phyloP scores from a whole-genome alignment of 2,888 invertebrate species.

The Hydrotaea cyrtoneurina region DNA sequence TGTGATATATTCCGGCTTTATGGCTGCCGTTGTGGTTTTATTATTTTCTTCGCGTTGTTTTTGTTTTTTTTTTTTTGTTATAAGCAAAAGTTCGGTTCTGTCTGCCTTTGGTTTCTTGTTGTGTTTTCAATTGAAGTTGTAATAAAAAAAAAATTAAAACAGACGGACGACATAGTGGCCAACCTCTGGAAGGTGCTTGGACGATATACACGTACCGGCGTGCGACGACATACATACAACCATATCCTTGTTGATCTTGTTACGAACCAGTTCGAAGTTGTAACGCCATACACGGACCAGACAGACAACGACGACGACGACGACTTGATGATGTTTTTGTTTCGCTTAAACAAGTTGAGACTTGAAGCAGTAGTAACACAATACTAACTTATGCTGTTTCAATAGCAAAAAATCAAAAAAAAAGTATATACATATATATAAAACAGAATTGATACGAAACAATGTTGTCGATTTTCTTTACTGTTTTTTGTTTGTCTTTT shows the following conservation, averaged over 20 bases:
- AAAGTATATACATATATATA: too few relatives aligned
- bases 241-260: conserved; percentile 63
- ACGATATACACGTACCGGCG: background rate
- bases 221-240: background rate
- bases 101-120: conserved; percentile 71
- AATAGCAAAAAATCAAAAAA: too few relatives aligned
- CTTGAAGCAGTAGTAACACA: conserved; percentile 58
- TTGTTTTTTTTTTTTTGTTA: conserved; percentile 56
- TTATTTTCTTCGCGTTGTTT: conserved; percentile 65
- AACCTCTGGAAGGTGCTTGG: conserved; percentile 46
- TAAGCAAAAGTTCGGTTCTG: conserved; percentile 55
- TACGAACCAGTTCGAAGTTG: conserved; percentile 42
- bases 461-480: background rate
- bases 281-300: background rate
- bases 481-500: conserved; percentile 2
- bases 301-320: too few relatives aligned
- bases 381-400: conserved; percentile 29
- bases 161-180: conserved; percentile 41
- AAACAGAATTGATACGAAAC: background rate
- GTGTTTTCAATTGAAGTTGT: conserved; percentile 62
- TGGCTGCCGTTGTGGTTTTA: conserved; percentile 40
- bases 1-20: conserved; percentile 65
- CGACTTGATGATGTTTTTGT: background rate
- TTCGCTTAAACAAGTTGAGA: conserved; percentile 49
- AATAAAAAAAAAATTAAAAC: too few relatives aligned